Percentiles rank a stretch among this genome's conserved stretches.
Conservation (phyloP, 2,113 vertebrate genomes). For the Aspiorhynchus laticeps region DNA sequence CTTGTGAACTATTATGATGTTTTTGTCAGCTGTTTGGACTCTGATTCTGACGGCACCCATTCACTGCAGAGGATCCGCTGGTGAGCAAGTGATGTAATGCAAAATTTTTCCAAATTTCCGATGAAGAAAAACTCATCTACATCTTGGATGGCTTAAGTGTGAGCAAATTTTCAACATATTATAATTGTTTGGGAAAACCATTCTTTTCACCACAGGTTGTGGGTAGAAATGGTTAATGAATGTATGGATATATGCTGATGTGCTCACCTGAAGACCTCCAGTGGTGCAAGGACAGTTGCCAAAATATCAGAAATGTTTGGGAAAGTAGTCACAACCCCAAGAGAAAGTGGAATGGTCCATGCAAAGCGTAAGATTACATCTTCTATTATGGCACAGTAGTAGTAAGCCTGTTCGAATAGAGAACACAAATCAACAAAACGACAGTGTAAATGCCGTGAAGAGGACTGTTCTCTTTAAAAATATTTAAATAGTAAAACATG, state of each 20-base stretch:
- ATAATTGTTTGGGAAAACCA: too few species aligned
- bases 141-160: too few species aligned
- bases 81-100: too few species aligned
- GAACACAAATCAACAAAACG: not conserved
- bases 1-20: too few species aligned
- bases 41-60: too few species aligned
- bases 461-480: not conserved
- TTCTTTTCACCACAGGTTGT: not conserved
- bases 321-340: constrained; percentile 73
- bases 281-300: constrained; percentile 88
- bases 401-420: constrained; percentile 82
- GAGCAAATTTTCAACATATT: too few species aligned
- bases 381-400: constrained; percentile 97
- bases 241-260: not conserved
- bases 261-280: constrained; percentile 94
- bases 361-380: constrained; percentile 93
- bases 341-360: constrained; percentile 89
- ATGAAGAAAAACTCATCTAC: too few species aligned
- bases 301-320: constrained; percentile 81
- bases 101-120: too few species aligned
- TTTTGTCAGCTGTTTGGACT: too few species aligned
- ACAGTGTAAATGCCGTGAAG: not conserved
- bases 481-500: not conserved
- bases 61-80: too few species aligned
- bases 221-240: not conserved